Evolutionary conservation across 2,797 vertebrate species (phyloP), one percentile per base, ranked within the genome.

Genomic region (Labroides dimidiatus): DNA sequence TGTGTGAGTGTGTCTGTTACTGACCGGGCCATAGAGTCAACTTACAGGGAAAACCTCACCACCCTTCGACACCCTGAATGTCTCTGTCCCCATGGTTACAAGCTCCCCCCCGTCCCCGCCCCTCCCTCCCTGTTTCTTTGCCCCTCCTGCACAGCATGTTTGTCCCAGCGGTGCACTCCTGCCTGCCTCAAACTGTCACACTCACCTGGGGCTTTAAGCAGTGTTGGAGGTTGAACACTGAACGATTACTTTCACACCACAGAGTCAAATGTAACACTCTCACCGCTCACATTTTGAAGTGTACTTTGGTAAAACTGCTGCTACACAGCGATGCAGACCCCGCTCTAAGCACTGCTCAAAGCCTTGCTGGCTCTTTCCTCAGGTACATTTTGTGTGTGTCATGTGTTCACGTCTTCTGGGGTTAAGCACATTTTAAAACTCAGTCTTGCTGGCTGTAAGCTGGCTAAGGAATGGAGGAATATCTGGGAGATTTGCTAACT

Each of bases 141-240:
- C 87, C 78, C 85, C 69, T 85, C 81, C 91, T 90, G 93, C 90
- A 85, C 92, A 94, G 96, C 96, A 96, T 96, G 94, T 94, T 95
- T 95, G 94, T 91, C 87, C 80, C 87, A 78, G 86, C 87, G 84
- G 90, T 90, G 88, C 87, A 87, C 81, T 78, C 86, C 77, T 89
- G 86, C 90, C 87, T 90, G 91, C 82, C 87, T 88, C 74, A 77
- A 82, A 80, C 77, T 82, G 51, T 86, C 81, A 84, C 73, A 78
- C 67, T 84, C 73, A 82, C 81, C 85, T 76, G 78, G 85, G 91
- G 91, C 84, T 94, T 93, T 92, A 85, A 94, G 92, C 91, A 93
- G 91, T 85, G 89, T 91, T 83, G 81, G 81, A 87, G 84, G 66
- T 81, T 70, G 55, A 49, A 49, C 45, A 63, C 48, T 21, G 21